Base-by-base conservation (phyloP, 2,113 vertebrate genomes). In the Muscicapa adusta region DNA sequence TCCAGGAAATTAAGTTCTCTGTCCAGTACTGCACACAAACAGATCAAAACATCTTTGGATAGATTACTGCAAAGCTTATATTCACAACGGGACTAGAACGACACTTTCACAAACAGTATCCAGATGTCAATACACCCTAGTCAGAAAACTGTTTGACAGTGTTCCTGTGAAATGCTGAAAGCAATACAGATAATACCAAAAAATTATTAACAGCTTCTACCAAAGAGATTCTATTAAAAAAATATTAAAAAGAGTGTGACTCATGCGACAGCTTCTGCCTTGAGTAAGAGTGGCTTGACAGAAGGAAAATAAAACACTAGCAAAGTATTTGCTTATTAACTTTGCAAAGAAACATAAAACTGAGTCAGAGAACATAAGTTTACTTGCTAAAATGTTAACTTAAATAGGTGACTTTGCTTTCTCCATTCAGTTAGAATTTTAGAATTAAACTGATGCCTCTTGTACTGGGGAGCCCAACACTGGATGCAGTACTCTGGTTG, bases 1-100 rank as follows among this genome's bases (percentile, higher is more conserved):
- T 88, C 33, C 71, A 91, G 89, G 74, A 91, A 88, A 93, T 89
- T 54, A 89, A 61, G 58, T 88, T 82, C 48, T 93, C 75, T 63
- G 63, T 88, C 71, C 85, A 84, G 50, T 19, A 91, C 40, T 19
- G 56, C 57, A 90, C 51, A 80, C 43, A 62, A 89, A 82, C 74
- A 87, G 77, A 93, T 73, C 34, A 89, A 91, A 94, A 93, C 31
- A 76, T 68, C 54, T 86, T 40, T 92, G 47, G 61, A 79, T 6
- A 85, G 58, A 76, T 71, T 89, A 89, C 57, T 48, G 67, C 47
- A 71, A 93, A 51, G 56, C 17, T 73, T 71, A 22, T 38, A 47
- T 63, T 82, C 63, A 85, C 71, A 80, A 63, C 5, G 8, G 56
- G 56, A 62, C 63, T 66, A 51, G 40, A 90, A 14, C 17, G 91